phyloP scores from a whole-genome alignment of 2,113 vertebrate genomes.

The Periophthalmodon schlosseri region DNA sequence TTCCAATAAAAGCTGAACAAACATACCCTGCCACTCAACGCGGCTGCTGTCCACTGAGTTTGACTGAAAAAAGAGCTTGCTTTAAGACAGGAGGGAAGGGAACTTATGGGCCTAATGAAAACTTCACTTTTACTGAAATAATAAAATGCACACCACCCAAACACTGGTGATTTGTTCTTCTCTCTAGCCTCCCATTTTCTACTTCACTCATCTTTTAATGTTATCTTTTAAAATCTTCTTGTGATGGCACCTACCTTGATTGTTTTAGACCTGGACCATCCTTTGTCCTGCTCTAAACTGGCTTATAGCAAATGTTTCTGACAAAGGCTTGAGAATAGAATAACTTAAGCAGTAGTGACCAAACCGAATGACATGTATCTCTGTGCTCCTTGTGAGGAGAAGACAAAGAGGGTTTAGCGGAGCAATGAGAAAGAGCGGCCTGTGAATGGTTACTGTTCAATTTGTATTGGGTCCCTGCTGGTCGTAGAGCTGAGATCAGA shows the following conservation, averaged over 20 bases:
- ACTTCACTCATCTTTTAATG: constrained; percentile 24
- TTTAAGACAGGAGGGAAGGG: constrained; percentile 55
- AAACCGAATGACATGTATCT: constrained; percentile 83
- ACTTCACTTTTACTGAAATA: constrained; percentile 74
- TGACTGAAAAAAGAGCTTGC: constrained; percentile 58
- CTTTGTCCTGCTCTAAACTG: constrained; percentile 33
- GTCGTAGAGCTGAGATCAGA: constrained; percentile 99
- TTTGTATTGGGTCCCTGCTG: constrained; percentile 99
- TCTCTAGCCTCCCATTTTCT: constrained; percentile 34
- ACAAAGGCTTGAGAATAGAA: constrained; percentile 10
- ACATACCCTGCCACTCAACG: constrained; percentile 77
- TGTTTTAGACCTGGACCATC: constrained; percentile 30
- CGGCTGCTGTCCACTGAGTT: constrained; percentile 70
- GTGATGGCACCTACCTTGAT: constrained; percentile 20
- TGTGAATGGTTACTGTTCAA: constrained; percentile 99
- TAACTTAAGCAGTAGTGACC: constrained; percentile 10
- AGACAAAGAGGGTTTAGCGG: constrained; percentile 93
- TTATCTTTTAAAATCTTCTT: constrained; percentile 20
- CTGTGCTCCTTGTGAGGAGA: constrained; percentile 76
- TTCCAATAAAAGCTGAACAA: constrained; percentile 87
- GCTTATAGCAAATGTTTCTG: constrained; percentile 28
- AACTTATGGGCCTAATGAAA: constrained; percentile 70
- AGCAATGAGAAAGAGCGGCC: constrained; percentile 89
- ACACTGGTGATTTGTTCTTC: constrained; percentile 63
- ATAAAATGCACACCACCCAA: constrained; percentile 66